These are phyloP conservation scores for Leptodactylus fuscus DNA, from an alignment of 2,113 vertebrate species.

Conservation along the genomic window DNA sequence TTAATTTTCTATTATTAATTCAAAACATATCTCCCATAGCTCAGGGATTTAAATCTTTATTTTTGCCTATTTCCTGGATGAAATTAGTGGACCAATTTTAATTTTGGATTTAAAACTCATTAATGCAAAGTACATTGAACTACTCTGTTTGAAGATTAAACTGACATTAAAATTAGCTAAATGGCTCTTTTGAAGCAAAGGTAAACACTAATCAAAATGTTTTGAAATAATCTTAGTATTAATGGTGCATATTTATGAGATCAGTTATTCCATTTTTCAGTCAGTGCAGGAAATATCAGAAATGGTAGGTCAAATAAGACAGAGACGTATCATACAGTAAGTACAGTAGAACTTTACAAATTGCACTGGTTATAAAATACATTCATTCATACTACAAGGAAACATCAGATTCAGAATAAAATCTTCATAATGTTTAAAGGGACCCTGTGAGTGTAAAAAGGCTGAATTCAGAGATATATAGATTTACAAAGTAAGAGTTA, in stretches of 20 bases:
- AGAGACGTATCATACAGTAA: neutral
- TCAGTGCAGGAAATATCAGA: constrained; percentile 2
- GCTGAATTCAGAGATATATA: no score
- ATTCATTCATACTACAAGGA: neutral
- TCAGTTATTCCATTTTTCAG: constrained; percentile 29
- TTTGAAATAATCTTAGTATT: constrained; percentile 64
- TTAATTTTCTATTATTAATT: constrained; percentile 58
- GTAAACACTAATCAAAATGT: constrained; percentile 67
- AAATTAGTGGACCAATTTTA: constrained; percentile 61
- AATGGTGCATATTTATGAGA: constrained; percentile 62
- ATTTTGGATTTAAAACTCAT: constrained; percentile 64
- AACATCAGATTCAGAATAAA: neutral
- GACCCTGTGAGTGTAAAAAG: no score
- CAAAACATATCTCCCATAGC: constrained; percentile 53
- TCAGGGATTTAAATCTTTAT: constrained; percentile 45
- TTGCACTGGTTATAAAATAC: neutral
- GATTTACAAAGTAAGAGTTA: no score
- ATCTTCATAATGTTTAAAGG: no score
- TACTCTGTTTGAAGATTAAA: constrained; percentile 63
- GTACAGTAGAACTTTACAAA: neutral
- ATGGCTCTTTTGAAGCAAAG: constrained; percentile 64
- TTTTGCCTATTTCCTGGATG: constrained; percentile 55
- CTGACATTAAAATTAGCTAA: constrained; percentile 64
- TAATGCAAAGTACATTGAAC: constrained; percentile 62
- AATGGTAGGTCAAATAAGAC: neutral